These are phyloP conservation scores for Arrhopalites spinosus DNA, from an alignment of 2,888 invertebrate species.

Conservation along the genomic window DNA sequence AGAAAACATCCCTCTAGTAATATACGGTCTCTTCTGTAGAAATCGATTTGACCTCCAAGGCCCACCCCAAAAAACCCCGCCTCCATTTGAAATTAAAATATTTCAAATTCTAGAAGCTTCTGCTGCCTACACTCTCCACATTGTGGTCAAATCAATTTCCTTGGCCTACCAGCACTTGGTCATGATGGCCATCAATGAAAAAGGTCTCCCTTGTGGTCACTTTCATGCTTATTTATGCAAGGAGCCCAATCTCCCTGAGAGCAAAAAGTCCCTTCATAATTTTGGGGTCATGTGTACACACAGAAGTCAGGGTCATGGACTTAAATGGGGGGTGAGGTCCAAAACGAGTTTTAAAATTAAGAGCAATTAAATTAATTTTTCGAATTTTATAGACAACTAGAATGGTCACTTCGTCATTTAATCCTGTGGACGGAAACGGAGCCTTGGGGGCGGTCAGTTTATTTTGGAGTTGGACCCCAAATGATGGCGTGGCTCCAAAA, in stretches of 20 bases:
- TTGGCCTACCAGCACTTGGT: background rate
- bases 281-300: background rate
- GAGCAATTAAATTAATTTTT: no score
- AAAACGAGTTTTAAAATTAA: no score
- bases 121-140: background rate
- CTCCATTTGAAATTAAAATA: background rate
- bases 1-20: background rate
- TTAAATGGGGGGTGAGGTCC: background rate
- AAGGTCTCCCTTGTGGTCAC: background rate
- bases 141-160: background rate
- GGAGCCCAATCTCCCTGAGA: background rate
- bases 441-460: background rate
- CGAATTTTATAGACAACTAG: no score
- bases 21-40: background rate
- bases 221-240: background rate
- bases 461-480: background rate
- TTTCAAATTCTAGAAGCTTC: background rate
- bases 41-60: background rate
- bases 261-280: background rate
- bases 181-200: constrained; percentile 1
- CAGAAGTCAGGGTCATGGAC: background rate
- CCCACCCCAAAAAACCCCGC: background rate
- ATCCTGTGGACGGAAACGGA: background rate
- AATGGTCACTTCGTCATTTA: background rate
- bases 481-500: background rate